Conservation (phyloP, 2,888 invertebrate genomes). For the Mimas tiliae region DNA sequence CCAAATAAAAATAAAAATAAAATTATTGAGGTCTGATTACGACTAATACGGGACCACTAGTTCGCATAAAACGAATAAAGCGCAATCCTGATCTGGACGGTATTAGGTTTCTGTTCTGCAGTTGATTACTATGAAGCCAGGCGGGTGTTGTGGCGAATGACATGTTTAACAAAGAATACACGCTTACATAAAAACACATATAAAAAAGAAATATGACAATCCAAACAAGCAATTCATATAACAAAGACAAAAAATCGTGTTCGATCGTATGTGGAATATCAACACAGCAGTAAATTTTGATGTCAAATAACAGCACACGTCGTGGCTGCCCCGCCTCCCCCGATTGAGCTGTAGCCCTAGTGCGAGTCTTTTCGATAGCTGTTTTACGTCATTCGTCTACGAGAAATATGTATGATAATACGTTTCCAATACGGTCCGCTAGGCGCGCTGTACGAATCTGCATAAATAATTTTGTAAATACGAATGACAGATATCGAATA, state of each 20-base stretch:
- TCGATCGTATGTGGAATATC: conserved; percentile 15
- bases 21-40: no score
- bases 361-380: no score
- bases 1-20: no score
- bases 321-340: not conserved
- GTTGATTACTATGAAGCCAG: not conserved
- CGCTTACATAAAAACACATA: not conserved
- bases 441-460: no score
- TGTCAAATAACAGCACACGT: conserved; percentile 10
- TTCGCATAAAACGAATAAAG: not conserved
- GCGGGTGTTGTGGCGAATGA: not conserved
- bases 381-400: no score
- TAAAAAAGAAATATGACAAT: conserved; percentile 8
- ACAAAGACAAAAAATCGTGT: conserved; percentile 20
- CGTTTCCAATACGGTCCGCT: no score
- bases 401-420: no score
- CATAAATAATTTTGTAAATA: no score
- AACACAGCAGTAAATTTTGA: conserved; percentile 19
- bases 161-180: not conserved
- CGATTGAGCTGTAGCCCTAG: not conserved
- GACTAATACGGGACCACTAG: no score
- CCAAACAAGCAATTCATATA: conserved; percentile 14
- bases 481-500: no score
- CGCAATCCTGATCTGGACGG: not conserved
- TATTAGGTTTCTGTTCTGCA: not conserved